These are phyloP conservation scores for Phylloscopus collybita DNA, from an alignment of 2,797 vertebrate genomes.

Conservation along the genomic window DNA sequence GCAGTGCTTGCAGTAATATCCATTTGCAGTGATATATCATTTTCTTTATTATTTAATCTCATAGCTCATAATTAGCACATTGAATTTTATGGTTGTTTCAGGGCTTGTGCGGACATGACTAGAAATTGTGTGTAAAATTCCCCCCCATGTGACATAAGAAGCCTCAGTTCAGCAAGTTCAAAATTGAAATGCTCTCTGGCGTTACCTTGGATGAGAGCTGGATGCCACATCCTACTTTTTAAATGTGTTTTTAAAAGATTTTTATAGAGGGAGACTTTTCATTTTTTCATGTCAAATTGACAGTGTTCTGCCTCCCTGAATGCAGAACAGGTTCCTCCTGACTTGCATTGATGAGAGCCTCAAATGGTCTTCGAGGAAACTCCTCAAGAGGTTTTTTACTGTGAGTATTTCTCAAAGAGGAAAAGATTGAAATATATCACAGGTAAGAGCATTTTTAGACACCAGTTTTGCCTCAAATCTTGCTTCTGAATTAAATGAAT, in stretches of 20 bases:
- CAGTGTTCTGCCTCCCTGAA: not conserved
- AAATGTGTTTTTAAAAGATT: not conserved
- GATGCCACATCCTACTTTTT: not conserved
- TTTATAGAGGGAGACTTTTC: not conserved
- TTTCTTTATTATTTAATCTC: constrained; percentile 45
- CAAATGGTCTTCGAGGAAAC: not conserved
- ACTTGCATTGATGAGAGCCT: not conserved
- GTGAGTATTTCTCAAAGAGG: not conserved
- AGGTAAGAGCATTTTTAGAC: not conserved
- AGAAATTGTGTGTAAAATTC: not conserved
- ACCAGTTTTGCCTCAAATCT: not conserved
- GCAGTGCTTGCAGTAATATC: not conserved
- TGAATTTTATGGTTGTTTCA: not conserved
- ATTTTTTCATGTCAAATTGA: not conserved
- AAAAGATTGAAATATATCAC: not conserved
- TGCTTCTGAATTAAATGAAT: not conserved
- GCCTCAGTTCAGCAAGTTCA: not conserved
- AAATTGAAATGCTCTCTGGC: not conserved
- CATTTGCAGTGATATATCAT: not conserved
- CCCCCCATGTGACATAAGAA: not conserved
- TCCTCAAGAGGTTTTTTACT: not conserved
- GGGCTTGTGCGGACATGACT: not conserved
- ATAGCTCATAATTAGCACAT: constrained; percentile 28
- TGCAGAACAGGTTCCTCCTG: not conserved
- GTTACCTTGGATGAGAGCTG: not conserved